A percentile compares a stretch with the other conserved stretches of the same genome.
Conservation (phyloP, 64 coral and sea anemone genomes). For the Montipora sp. region DNA sequence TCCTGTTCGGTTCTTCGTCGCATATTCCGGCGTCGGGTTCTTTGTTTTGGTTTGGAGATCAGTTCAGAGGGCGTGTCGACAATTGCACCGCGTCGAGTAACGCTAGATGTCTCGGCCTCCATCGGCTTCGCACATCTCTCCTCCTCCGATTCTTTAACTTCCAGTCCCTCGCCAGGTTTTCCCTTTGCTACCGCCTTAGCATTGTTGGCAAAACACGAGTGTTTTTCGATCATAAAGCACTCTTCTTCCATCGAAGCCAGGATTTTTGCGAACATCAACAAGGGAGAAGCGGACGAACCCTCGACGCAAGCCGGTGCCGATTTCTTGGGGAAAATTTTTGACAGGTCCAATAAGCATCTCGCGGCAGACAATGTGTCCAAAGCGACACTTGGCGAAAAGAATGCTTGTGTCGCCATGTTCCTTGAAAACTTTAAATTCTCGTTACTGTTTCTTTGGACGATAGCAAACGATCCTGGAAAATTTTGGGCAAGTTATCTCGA, state of each 20-base stretch:
- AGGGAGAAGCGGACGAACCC: constrained; percentile 20
- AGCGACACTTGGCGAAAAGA: constrained; percentile 29
- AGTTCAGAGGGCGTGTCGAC: constrained; percentile 57
- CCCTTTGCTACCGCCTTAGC: neutral
- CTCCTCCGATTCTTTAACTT: constrained; percentile 14
- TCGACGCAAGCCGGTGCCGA: constrained; percentile 18
- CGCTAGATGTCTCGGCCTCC: constrained; percentile 23
- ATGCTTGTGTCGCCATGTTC: constrained; percentile 28
- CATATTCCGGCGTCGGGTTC: constrained; percentile 43
- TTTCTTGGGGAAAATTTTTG: constrained; percentile 64
- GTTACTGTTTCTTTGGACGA: neutral
- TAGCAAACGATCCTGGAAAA: neutral
- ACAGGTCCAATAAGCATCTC: constrained; percentile 66
- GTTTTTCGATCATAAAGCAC: constrained; percentile 49
- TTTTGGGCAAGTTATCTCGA: neutral
- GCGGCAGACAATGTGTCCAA: constrained; percentile 64
- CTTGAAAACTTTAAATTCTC: constrained; percentile 2
- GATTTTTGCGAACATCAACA: constrained; percentile 67
- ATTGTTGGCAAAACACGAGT: constrained; percentile 6
- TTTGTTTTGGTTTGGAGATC: constrained; percentile 52
- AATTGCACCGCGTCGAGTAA: constrained; percentile 1
- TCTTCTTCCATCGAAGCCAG: constrained; percentile 67
- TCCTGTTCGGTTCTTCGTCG: constrained; percentile 54
- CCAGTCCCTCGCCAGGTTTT: neutral
- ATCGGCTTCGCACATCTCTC: neutral